Conservation (phyloP, 2,888 invertebrate genomes). For the Flexamia atlantica region DNA sequence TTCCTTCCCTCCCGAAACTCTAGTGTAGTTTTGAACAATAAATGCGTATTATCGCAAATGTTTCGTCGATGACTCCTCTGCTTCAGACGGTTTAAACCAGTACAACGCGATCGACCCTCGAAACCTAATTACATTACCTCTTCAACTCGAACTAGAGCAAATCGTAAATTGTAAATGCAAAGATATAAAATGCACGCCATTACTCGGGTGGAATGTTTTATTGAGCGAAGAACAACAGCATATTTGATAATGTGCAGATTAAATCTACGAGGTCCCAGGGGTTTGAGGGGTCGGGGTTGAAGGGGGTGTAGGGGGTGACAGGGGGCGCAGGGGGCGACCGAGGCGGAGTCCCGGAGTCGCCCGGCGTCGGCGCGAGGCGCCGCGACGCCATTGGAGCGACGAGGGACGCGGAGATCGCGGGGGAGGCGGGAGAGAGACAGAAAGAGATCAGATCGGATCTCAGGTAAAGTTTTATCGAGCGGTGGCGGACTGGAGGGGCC, state of each 20-base stretch:
- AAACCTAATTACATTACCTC: not conserved
- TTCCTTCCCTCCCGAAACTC: no score
- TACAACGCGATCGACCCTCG: no score
- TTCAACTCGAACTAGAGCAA: not conserved
- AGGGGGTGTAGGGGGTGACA: not conserved
- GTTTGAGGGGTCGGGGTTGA: not conserved
- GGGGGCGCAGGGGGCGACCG: not conserved
- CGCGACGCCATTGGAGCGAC: conserved; percentile 40
- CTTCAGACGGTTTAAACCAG: no score
- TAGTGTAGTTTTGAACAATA: no score
- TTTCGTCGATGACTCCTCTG: no score
- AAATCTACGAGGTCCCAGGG: not conserved
- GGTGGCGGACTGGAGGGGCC: not conserved
- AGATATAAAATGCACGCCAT: conserved; percentile 14
- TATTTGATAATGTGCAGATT: conserved; percentile 28
- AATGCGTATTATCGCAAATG: no score
- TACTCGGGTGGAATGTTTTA: conserved; percentile 16
- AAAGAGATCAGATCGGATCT: conserved; percentile 37
- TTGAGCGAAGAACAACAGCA: not conserved
- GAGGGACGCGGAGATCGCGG: not conserved
- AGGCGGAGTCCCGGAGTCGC: not conserved
- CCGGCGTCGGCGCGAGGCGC: conserved; percentile 19
- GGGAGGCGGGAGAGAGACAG: conserved; percentile 17
- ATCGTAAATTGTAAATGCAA: conserved; percentile 17
- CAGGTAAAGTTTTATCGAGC: conserved; percentile 51